Conservation (phyloP, 2,113 vertebrate genomes). For the Abramis brama region DNA sequence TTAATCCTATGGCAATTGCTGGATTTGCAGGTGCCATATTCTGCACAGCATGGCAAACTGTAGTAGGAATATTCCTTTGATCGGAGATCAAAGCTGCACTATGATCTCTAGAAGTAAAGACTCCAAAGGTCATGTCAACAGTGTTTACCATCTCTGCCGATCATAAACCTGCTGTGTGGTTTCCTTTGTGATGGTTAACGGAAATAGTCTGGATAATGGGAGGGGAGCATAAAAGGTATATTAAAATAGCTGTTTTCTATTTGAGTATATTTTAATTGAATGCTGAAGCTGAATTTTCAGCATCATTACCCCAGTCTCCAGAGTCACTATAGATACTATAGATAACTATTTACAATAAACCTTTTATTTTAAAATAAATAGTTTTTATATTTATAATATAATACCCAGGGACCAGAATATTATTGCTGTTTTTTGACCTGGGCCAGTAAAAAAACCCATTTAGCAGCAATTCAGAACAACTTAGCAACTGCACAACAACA, state of each 20-base stretch:
- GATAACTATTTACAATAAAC: no score
- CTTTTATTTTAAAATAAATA: no score
- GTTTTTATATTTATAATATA: background rate
- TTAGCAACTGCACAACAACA: background rate
- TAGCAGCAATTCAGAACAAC: no score
- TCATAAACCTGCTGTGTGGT: constrained; percentile 29
- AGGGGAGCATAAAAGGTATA: no score
- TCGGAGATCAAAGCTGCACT: background rate
- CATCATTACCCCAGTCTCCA: background rate
- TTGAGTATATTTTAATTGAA: background rate
- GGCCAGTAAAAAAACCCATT: background rate
- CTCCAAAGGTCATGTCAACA: constrained; percentile 9
- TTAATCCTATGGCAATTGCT: background rate
- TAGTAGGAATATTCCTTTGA: background rate
- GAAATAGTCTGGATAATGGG: background rate
- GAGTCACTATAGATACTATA: background rate
- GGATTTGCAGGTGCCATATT: background rate
- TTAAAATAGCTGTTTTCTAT: background rate
- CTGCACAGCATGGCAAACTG: background rate
- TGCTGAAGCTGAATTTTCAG: background rate
- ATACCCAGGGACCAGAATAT: background rate
- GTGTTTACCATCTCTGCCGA: background rate
- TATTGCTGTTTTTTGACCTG: background rate
- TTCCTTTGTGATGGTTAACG: background rate
- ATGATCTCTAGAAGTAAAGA: constrained; percentile 2